Base-by-base conservation (phyloP, 2,888 invertebrate genomes). In the Leptogaster cylindrica region DNA sequence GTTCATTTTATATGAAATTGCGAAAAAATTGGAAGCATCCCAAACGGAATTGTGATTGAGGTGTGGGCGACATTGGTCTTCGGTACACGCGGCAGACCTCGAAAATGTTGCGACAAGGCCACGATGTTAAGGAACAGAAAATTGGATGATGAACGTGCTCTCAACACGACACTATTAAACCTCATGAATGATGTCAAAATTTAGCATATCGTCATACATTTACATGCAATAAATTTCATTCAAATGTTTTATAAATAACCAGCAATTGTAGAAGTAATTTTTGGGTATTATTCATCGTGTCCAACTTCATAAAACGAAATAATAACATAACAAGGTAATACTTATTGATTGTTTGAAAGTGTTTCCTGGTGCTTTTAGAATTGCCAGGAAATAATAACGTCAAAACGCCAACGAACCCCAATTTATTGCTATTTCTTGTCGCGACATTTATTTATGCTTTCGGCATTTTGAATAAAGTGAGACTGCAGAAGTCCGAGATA, bases 41-140 rank as follows among this genome's bases (percentile, higher is more conserved):
- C 52, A 52, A 52, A 52, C 18, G 33, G 33, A 52, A 16, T 33
- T 52, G 31, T 52, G 14, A 20, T 33, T 8, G 33, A 52, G 31
- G 33, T 10, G 52, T 52, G 20, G 52, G 52, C 33, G 52, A 8
- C 52, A 31, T 27, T n/a, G 25, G 12, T 23, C 23, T 27, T 31
- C 10, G 8, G 6, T n/a, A 10, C 31, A 52, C 8, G 27, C 28
- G 52, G 31, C 52, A n/a, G 20, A 14, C 52, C 14, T 16, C 52
- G 12, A 31, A 52, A 31, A 28, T 12, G 18, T 52, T 33, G 10
- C 31, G 52, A 20, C 52, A 52, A 52, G 52, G 52, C 31, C 31
- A 52, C 18, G 18, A 14, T 33, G 18, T 52, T 3, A 10, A 8
- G 33, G 14, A 33, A 52, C 20, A 52, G 33, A 52, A 18, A 33